These are phyloP conservation scores for Griposia aprilina DNA, from an alignment of 2,888 invertebrate genomes.

Conservation along the genomic window DNA sequence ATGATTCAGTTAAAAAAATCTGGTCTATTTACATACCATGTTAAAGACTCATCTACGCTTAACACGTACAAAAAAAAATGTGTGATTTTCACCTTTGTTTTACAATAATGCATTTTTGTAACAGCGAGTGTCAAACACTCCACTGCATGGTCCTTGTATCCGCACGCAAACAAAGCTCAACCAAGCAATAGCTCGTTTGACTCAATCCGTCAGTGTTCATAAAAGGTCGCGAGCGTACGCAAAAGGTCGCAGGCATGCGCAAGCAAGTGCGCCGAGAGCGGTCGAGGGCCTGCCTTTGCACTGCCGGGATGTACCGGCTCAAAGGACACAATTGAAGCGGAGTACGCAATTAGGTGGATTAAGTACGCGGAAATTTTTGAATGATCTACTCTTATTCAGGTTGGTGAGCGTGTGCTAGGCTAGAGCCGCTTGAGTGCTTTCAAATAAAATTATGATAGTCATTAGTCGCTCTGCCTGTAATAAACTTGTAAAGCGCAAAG, in stretches of 20 bases:
- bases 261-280: constrained; percentile 44
- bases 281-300: constrained; percentile 50
- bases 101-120: constrained; percentile 8
- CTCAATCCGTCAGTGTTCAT: background rate
- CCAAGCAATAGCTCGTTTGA: constrained; percentile 4
- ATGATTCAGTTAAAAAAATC: background rate
- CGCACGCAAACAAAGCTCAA: constrained; percentile 28
- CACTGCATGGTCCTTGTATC: constrained; percentile 18
- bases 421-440: background rate
- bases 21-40: background rate
- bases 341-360: constrained; percentile 58
- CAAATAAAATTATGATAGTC: background rate
- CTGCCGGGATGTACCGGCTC: constrained; percentile 46
- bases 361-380: constrained; percentile 49
- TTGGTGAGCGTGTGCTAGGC: background rate
- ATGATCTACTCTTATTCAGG: constrained; percentile 22
- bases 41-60: background rate
- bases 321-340: constrained; percentile 58
- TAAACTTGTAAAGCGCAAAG: background rate
- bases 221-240: constrained; percentile 27
- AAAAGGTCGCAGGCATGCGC: constrained; percentile 28
- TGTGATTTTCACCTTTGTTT: background rate
- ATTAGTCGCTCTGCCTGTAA: background rate
- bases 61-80: background rate
- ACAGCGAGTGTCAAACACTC: constrained; percentile 13